phyloP scores from a whole-genome alignment of 2,888 invertebrate genomes.

The Trisateles emortualis region DNA sequence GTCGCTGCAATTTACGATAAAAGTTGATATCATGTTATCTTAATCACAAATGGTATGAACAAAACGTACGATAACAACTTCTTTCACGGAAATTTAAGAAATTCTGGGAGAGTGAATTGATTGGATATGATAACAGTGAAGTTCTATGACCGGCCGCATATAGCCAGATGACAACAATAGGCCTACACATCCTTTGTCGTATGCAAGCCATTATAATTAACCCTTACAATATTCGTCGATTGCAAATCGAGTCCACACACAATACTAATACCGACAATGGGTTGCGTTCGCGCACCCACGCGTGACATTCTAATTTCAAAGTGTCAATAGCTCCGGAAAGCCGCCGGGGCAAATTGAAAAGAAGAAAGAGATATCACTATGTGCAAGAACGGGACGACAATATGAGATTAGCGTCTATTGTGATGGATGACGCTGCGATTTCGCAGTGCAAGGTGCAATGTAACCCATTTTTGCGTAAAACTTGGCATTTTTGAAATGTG shows the following conservation, averaged over 20 bases:
- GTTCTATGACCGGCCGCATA: slow-evolving; percentile 20
- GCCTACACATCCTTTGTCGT: slow-evolving; percentile 43
- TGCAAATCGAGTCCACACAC: slow-evolving; percentile 61
- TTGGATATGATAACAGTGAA: slow-evolving; percentile 1
- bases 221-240: slow-evolving; percentile 61
- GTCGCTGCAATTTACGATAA: slow-evolving; percentile 16
- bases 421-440: slow-evolving; percentile 71
- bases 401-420: slow-evolving; percentile 73
- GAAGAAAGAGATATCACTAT: slow-evolving; percentile 53
- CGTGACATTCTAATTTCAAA: slow-evolving; percentile 81
- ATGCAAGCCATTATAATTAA: slow-evolving; percentile 54
- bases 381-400: slow-evolving; percentile 56
- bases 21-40: slow-evolving; percentile 28
- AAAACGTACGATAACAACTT: slow-evolving; percentile 4
- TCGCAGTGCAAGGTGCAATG: slow-evolving; percentile 77
- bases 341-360: slow-evolving; percentile 67
- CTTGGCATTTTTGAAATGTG: slow-evolving; percentile 69
- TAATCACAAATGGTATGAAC: slow-evolving; percentile 30
- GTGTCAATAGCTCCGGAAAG: slow-evolving; percentile 79
- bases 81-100: background rate
- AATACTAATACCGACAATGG: slow-evolving; percentile 69
- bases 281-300: slow-evolving; percentile 80
- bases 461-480: slow-evolving; percentile 83
- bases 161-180: slow-evolving; percentile 42
- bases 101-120: background rate